Percentiles rank a stretch among this genome's conserved stretches.
Conservation (phyloP, 2,797 vertebrate species). For the Tokudaia muenninki region DNA sequence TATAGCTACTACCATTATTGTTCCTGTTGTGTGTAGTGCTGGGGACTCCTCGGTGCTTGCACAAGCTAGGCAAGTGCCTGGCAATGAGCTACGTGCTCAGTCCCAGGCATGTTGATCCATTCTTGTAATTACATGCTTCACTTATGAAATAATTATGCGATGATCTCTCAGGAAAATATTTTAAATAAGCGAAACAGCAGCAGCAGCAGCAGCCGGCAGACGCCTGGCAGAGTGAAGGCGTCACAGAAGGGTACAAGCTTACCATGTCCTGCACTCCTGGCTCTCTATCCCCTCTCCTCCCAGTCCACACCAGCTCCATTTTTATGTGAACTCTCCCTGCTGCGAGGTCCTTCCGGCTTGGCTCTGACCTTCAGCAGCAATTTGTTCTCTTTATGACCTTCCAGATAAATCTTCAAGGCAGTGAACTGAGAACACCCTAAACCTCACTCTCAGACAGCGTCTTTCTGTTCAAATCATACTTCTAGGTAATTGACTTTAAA, state of each 20-base stretch:
- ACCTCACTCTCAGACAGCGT: neutral
- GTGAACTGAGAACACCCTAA: conserved; percentile 8
- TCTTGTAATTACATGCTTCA: neutral
- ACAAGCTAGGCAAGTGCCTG: neutral
- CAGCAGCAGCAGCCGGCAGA: neutral
- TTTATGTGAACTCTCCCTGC: neutral
- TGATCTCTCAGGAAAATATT: neutral
- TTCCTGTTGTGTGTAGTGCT: neutral
- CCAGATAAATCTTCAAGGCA: neutral
- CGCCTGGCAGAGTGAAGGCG: neutral
- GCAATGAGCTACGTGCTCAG: neutral
- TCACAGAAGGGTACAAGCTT: neutral
- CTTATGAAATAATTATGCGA: neutral
- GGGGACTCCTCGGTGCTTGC: too few relatives aligned
- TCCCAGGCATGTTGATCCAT: neutral
- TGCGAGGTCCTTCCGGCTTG: neutral
- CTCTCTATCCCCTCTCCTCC: neutral
- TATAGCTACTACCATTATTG: neutral
- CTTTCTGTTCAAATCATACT: conserved; percentile 40
- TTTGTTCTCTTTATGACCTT: neutral
- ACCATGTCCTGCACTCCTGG: neutral
- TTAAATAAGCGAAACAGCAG: neutral
- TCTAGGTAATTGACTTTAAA: conserved; percentile 35
- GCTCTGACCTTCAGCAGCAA: neutral
- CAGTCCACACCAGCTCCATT: neutral